phyloP scores from a whole-genome alignment of 2,797 vertebrate genomes.

The Cetoscarus ocellatus region DNA sequence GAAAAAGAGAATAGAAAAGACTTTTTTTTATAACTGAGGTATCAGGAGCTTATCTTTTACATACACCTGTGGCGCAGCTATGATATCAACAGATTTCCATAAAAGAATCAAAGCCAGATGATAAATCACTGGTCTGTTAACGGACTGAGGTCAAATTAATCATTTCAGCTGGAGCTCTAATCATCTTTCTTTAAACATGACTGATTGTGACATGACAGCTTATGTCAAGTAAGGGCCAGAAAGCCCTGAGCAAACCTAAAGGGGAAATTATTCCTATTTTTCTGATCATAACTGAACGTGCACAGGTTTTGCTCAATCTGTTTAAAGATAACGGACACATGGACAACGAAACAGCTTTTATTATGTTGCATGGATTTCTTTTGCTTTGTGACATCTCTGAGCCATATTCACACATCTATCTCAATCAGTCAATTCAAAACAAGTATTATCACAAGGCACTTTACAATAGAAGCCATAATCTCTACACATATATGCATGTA shows the following conservation, averaged over 20 bases:
- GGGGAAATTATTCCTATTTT: background rate
- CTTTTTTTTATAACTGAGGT: background rate
- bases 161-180: constrained; percentile 8
- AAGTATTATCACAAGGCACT: no score
- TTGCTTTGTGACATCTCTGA: no score
- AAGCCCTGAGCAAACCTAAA: background rate
- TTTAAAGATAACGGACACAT: no score
- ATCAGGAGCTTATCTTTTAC: constrained; percentile 39
- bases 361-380: no score
- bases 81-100: constrained; percentile 30
- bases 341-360: no score
- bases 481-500: no score
- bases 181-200: constrained; percentile 1
- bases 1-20: constrained; percentile 43
- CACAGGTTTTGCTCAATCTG: background rate
- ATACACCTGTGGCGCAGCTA: constrained; percentile 25
- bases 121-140: constrained; percentile 32
- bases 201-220: constrained; percentile 15
- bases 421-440: no score
- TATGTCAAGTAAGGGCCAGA: background rate
- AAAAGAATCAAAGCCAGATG: constrained; percentile 31
- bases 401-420: no score
- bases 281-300: background rate
- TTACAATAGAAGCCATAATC: no score
- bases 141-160: constrained; percentile 10